These are phyloP conservation scores for Iphiclides podalirius DNA, from an alignment of 2,888 invertebrate genomes.

Conservation along the genomic window DNA sequence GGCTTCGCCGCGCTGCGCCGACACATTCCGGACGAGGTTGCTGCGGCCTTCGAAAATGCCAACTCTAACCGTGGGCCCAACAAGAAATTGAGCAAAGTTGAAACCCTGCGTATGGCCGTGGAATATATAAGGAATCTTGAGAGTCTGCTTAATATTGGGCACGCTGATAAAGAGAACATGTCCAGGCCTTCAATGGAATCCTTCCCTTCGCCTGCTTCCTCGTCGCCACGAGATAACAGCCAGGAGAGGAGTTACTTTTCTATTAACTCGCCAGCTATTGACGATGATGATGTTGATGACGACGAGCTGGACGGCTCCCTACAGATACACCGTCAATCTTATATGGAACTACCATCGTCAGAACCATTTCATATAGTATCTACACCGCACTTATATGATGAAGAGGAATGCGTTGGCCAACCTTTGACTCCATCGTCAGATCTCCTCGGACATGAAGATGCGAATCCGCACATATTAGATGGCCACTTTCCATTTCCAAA, in stretches of 20 bases:
- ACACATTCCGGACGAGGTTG: slow-evolving; percentile 92
- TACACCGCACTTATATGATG: slow-evolving; percentile 78
- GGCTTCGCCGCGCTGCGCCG: slow-evolving; percentile 93
- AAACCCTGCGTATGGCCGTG: slow-evolving; percentile 93
- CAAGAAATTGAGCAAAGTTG: slow-evolving; percentile 92
- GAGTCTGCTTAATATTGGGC: slow-evolving; percentile 85
- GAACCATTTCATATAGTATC: slow-evolving; percentile 83
- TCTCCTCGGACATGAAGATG: slow-evolving; percentile 69
- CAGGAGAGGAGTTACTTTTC: slow-evolving; percentile 74
- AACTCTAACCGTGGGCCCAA: slow-evolving; percentile 83
- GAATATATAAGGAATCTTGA: slow-evolving; percentile 93
- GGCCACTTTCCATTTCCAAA: slow-evolving; percentile 74
- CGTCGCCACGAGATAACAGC: slow-evolving; percentile 73
- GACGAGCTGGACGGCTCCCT: slow-evolving; percentile 68
- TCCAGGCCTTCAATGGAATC: slow-evolving; percentile 65
- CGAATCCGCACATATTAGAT: slow-evolving; percentile 71
- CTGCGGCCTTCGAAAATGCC: slow-evolving; percentile 83
- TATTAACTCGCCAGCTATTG: slow-evolving; percentile 65
- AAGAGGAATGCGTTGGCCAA: slow-evolving; percentile 80
- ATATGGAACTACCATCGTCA: slow-evolving; percentile 79
- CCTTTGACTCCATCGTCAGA: slow-evolving; percentile 77
- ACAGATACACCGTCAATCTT: slow-evolving; percentile 65
- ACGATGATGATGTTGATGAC: slow-evolving; percentile 69
- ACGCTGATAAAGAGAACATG: slow-evolving; percentile 75
- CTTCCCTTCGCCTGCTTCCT: slow-evolving; percentile 75